Conservation (phyloP, 2,888 invertebrate species). For the Micoletzkya japonica region DNA sequence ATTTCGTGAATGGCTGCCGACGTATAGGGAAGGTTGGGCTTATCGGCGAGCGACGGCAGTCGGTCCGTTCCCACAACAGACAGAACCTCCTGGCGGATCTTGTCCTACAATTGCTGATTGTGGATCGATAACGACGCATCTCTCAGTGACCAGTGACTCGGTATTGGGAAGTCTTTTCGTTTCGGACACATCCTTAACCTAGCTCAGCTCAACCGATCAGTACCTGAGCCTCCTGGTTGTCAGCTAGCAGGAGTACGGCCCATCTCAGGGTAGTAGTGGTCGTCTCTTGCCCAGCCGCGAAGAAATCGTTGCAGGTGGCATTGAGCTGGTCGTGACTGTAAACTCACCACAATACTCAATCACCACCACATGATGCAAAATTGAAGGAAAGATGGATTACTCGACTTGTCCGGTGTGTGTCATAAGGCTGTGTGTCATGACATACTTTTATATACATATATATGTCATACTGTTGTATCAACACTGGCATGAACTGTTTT, state of each 20-base stretch:
- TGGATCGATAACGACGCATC: neutral
- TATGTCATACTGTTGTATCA: too few species aligned
- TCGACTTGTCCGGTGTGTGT: too few species aligned
- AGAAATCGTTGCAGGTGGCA: slow-evolving; percentile 1
- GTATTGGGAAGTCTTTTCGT: neutral
- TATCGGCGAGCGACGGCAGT: slow-evolving; percentile 7
- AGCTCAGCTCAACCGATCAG: neutral
- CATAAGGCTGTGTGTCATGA: too few species aligned
- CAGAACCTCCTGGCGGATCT: slow-evolving; percentile 1
- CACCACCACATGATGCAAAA: neutral
- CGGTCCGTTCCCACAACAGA: neutral
- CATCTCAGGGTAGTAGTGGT: slow-evolving; percentile 1
- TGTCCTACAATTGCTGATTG: neutral
- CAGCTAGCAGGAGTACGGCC: slow-evolving; percentile 1
- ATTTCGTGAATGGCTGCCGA: slow-evolving; percentile 4
- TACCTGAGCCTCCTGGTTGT: neutral
- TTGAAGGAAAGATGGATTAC: neutral
- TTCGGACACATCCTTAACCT: neutral
- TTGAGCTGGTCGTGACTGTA: neutral
- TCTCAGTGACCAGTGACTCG: neutral
- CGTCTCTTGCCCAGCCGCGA: slow-evolving; percentile 9
- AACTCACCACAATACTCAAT: neutral
- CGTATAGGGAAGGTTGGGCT: neutral
- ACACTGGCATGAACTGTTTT: too few species aligned
- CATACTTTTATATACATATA: too few species aligned